These are phyloP conservation scores for Sipha flava DNA, from an alignment of 1,140 invertebrate genomes.

Conservation along the genomic window DNA sequence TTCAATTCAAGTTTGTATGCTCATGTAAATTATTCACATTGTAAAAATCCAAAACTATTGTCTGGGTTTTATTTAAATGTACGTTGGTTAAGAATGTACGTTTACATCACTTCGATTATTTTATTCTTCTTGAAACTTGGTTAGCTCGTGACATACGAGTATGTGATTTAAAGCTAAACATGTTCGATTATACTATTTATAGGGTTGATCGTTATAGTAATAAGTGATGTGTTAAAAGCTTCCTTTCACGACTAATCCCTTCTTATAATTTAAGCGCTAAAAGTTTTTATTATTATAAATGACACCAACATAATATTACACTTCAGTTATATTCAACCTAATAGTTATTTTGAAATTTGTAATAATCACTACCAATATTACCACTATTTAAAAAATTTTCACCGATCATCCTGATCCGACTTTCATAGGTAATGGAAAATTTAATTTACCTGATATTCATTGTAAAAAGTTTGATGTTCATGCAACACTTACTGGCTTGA, in stretches of 20 bases:
- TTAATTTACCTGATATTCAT: background rate
- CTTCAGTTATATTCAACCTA: background rate
- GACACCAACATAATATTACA: background rate
- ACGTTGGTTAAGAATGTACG: background rate
- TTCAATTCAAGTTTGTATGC: no score
- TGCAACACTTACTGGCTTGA: background rate
- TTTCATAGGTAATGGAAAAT: background rate
- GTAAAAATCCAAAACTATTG: background rate
- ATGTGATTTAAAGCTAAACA: background rate
- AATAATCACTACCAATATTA: background rate
- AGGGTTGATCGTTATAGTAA: background rate
- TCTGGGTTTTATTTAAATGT: background rate
- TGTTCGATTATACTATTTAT: background rate
- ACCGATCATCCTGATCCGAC: background rate
- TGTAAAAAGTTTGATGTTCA: background rate
- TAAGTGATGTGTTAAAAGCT: background rate
- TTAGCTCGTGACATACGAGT: background rate
- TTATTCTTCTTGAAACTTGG: background rate
- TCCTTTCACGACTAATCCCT: background rate
- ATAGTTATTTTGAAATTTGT: background rate
- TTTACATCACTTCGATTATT: background rate
- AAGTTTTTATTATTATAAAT: background rate
- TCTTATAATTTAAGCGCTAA: background rate
- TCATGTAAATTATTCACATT: background rate
- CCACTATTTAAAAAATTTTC: background rate